Evolutionary conservation across 2,888 invertebrate genomes (phyloP), one percentile per base, ranked within the genome.

Genomic region (Melolontha melolontha): DNA sequence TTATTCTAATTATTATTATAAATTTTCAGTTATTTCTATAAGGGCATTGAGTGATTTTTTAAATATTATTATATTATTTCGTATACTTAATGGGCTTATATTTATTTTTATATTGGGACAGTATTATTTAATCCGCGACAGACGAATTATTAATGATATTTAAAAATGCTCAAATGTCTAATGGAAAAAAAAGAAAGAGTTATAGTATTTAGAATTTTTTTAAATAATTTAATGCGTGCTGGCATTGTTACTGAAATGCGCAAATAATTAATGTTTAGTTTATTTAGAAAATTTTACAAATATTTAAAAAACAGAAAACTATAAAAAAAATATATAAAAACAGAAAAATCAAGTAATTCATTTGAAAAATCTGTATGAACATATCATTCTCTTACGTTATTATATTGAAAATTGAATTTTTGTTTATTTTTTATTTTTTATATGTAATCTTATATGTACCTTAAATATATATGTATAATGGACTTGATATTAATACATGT

Each of bases 91-190:
- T 27, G 22, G 55, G 22, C 7, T 47, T 16, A 62, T 11, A 10
- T 47, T 47, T 34, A 34, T 34, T 34, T 34, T 34, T 34, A 34
- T 34, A 34, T 34, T 34, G 10, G 1, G 34, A 17, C 59, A 62
- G 59, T 62, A 62, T 62, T 62, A 62, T 62, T 62, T 40, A 49
- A 34, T 29, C 47, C 27, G 22, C 12, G 34, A 62, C 12, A 59
- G 29, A 34, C 8, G 34, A 12, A 51, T 8, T 47, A 29, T 41
- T 1, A 7, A 44, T 14, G n/a, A 44, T 44, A 6, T 62, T 47
- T 34, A 14, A 16, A 39, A 49, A 39, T 44, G 47, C 16, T 62
- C 47, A 47, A 29, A 39, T 62, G 47, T 34, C 59, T 16, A 29
- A 62, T 62, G 34, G 27, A 62, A 47, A 49, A 42, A 7, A 44